Evolutionary conservation across 2,113 vertebrate genomes (phyloP).

Genomic region (Nyctibius bracteatus): DNA sequence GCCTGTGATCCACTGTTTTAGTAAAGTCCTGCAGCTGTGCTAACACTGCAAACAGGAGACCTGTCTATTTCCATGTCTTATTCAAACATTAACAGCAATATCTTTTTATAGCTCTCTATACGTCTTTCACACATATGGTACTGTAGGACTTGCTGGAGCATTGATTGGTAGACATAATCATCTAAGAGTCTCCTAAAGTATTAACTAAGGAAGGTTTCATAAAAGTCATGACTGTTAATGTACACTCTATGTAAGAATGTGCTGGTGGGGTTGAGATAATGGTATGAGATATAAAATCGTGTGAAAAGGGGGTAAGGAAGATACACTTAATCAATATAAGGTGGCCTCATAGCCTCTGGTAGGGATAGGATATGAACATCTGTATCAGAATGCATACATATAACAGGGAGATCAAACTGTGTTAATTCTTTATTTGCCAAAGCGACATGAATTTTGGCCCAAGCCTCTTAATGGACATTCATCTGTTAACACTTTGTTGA

Average conservation of each 20-base stretch:
- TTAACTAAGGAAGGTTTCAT: neutral
- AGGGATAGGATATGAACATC: neutral
- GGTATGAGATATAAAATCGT: neutral
- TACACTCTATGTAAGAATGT: neutral
- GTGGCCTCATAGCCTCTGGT: neutral
- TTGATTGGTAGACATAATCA: neutral
- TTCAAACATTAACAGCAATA: neutral
- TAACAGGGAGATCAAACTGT: neutral
- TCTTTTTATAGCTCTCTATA: neutral
- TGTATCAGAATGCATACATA: neutral
- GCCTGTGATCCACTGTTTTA: neutral
- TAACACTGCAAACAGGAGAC: neutral
- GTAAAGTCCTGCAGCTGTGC: neutral
- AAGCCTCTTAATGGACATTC: neutral
- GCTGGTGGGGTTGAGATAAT: neutral
- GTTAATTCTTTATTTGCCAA: neutral
- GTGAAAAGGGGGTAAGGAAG: neutral
- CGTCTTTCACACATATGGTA: rapidly evolving
- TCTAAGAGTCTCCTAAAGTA: neutral
- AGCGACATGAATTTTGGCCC: neutral
- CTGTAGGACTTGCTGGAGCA: neutral
- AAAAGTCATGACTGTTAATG: neutral
- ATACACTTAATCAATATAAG: neutral
- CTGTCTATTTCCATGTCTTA: neutral
- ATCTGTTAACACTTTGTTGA: neutral